Evolutionary conservation across 1,140 invertebrate species (phyloP).

Genomic region (Drosophila pectinifera): DNA sequence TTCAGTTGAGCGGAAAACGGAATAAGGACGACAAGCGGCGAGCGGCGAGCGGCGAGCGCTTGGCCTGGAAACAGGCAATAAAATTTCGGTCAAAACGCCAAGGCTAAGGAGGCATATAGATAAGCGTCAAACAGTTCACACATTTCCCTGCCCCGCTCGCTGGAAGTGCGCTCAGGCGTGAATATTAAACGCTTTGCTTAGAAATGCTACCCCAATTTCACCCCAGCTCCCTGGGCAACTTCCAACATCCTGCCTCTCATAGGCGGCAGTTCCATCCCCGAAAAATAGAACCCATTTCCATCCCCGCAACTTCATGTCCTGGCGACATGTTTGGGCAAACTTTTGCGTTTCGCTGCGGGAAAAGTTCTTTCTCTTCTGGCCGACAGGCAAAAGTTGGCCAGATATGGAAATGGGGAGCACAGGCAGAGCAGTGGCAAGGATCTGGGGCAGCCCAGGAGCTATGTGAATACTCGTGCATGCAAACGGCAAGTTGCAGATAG

Average conservation of each 20-base stretch:
- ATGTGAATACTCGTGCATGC: constrained; percentile 31
- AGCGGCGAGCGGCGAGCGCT: constrained; percentile 35
- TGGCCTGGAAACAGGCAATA: constrained; percentile 80
- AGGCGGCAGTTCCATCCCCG: constrained; percentile 1
- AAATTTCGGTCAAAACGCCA: constrained; percentile 78
- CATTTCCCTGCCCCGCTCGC: constrained; percentile 58
- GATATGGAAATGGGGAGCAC: constrained; percentile 5
- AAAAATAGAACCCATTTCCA: constrained; percentile 11
- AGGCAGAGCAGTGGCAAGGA: no score
- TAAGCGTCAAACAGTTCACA: constrained; percentile 82
- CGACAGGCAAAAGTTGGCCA: constrained; percentile 30
- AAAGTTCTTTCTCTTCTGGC: constrained; percentile 23
- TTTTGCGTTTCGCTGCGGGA: constrained; percentile 19
- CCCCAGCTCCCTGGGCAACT: background rate
- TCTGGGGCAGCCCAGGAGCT: background rate
- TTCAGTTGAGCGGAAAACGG: constrained; percentile 61
- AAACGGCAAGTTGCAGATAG: constrained; percentile 24
- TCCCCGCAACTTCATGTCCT: constrained; percentile 14
- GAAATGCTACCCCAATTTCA: constrained; percentile 24
- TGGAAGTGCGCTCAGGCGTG: constrained; percentile 76
- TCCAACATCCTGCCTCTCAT: background rate
- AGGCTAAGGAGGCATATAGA: constrained; percentile 55
- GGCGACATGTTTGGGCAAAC: constrained; percentile 43
- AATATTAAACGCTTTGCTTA: constrained; percentile 81
- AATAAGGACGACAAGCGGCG: background rate